Evolutionary conservation across 2,797 vertebrate species (phyloP), one percentile per base, ranked within the genome.

Genomic region (Karalla daura): DNA sequence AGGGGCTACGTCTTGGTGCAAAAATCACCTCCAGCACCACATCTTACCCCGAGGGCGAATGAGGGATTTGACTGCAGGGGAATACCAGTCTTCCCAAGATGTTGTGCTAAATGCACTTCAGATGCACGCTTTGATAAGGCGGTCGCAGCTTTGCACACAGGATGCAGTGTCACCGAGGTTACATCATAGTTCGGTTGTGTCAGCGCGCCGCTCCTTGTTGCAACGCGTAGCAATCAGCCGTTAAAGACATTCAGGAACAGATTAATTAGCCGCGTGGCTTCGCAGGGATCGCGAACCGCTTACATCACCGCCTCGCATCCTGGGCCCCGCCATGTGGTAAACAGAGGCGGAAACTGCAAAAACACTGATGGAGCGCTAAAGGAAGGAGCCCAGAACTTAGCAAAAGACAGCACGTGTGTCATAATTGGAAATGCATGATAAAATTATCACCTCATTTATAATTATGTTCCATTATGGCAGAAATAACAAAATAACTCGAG

Each of bases 201-300:
- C 33, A 43, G 13, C 18, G 4, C 25, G 15, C 28, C 35, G 8
- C 39, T 44, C 23, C 3, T 36, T 14, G n/a, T 36, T 46, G 12
- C 44, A 50, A 43, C 20, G 20, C 40, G 32, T 17, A 30, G 30
- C 9, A 47, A 47, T 58, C 28, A 28, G 9, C 44, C 3, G 39
- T 61, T 32, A 68, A 36, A 66, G 5, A 12, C 50, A 39, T 33
- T 63, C 2, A 63, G 11, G 37, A 32, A 60, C 17, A 54, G 60
- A 71, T 63, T 24, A 68, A 9, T 53, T 28, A 32, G 69, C 28
- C 18, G 21, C 32, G 14, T 24, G 17, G 30, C 28, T 58, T 60
- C 13, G 17, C 30, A 9, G 24, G 41, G n/a, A 46, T 54, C n/a
- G 32, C 21, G 35, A 58, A 63, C 44, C 24, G 12, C 30, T 32